Evolutionary conservation across 2,888 invertebrate genomes (phyloP), one percentile per base, ranked within the genome.

Genomic region (Entomobrya multifasciata): DNA sequence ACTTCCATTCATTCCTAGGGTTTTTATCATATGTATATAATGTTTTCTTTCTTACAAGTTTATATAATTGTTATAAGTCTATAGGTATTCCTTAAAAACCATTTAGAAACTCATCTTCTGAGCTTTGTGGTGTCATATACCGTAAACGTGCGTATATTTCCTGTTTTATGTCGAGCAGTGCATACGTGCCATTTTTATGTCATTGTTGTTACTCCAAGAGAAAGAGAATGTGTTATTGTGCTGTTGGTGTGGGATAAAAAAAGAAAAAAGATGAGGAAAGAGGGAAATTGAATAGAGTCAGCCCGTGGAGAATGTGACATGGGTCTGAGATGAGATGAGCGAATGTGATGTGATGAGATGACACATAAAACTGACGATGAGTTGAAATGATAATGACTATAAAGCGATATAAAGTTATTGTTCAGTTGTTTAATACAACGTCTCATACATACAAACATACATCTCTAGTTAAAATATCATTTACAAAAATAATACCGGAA

Each of bases 231-330:
- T 41, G 41, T 65, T 60, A 60, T 60, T 60, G 65, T 41, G 41
- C 20, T 41, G 36, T 17, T 57, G 36, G 55, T 17, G n/a, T 17
- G n/a, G 41, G 65, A 41, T 41, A 41, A 65, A 65, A 65, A 65
- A 65, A 27, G 49, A 74, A 55, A n/a, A n/a, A 36, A 36, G 36
- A 36, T 36, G 36, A 36, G 10, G 55, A 41, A 79, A 79, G 49
- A n/a, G 22, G 65, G 65, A 65, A 79, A 79, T 79, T 36, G 65
- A 81, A 72, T 72, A 62, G 70, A 79, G 79, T 79, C 85, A 85
- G 79, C 79, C 78, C 72, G 62, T 79, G 60, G 79, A 78, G 79
- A 85, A 85, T 85, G 85, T 85, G 85, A 85, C 79, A 78, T 72
- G 85, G 79, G 47, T 85, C 60, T 44, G 72, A 72, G 79, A 85